phyloP scores from a whole-genome alignment of 1,140 invertebrate genomes.

The Panagrolaimus sp. region DNA sequence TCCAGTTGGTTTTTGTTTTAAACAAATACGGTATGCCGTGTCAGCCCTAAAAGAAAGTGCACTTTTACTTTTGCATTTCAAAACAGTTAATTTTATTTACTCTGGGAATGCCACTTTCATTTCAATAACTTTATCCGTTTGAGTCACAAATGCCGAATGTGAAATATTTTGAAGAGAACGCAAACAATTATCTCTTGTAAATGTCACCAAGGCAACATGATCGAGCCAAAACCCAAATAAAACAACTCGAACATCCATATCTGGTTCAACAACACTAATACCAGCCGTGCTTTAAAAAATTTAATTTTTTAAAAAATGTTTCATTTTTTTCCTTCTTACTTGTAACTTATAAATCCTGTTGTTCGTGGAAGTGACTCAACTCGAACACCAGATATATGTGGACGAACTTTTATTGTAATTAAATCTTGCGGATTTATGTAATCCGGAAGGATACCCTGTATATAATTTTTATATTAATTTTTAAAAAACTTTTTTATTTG shows the following conservation, averaged over 20 bases:
- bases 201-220: constrained; percentile 42
- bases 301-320: not conserved
- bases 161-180: constrained; percentile 42
- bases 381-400: constrained; percentile 49
- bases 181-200: constrained; percentile 44
- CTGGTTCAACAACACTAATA: constrained; percentile 49
- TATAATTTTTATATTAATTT: not conserved
- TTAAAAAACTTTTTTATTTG: not conserved
- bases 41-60: constrained; percentile 29
- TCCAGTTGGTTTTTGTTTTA: constrained; percentile 32
- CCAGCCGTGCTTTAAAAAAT: constrained; percentile 43
- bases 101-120: constrained; percentile 33
- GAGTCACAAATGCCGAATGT: constrained; percentile 43
- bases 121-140: constrained; percentile 50
- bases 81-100: not conserved
- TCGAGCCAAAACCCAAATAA: constrained; percentile 52
- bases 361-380: constrained; percentile 41
- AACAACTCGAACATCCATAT: constrained; percentile 39
- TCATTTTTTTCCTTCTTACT: constrained; percentile 24
- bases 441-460: not conserved
- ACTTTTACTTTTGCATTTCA: not conserved
- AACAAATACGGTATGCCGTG: constrained; percentile 47
- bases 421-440: constrained; percentile 25
- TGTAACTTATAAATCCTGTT: constrained; percentile 44
- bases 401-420: constrained; percentile 47